Percentiles rank a stretch among this genome's conserved stretches.
Evolutionary conservation across 2,113 vertebrate genomes (phyloP).

Genomic region (Sinosuthora webbiana): DNA sequence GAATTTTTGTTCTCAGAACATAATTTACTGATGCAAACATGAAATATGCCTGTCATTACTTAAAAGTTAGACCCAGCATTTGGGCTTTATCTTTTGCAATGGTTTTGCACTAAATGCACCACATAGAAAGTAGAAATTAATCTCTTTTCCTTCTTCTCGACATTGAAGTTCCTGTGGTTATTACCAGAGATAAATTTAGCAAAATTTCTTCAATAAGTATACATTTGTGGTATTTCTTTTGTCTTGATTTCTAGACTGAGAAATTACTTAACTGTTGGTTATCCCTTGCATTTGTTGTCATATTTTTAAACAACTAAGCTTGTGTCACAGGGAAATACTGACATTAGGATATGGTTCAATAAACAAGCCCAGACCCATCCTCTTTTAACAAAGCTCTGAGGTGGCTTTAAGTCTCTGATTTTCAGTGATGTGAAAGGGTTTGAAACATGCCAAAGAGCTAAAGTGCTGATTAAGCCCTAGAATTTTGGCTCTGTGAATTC

Average conservation of each 20-base stretch:
- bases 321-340: neutral
- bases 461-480: neutral
- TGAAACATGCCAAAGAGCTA: neutral
- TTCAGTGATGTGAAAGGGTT: neutral
- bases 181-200: neutral
- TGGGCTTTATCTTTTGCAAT: neutral
- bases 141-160: neutral
- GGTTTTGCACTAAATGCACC: neutral
- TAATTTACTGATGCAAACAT: neutral
- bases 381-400: neutral
- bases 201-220: neutral
- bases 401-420: neutral
- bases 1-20: neutral
- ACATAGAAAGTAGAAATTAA: neutral
- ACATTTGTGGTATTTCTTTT: neutral
- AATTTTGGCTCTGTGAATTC: neutral
- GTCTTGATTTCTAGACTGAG: neutral
- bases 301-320: neutral
- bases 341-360: neutral
- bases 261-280: neutral
- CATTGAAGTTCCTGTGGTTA: neutral
- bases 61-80: neutral
- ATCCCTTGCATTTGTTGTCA: neutral
- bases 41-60: neutral
- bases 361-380: neutral